Conservation (phyloP, 2,888 invertebrate genomes). For the Cheilosia soror region DNA sequence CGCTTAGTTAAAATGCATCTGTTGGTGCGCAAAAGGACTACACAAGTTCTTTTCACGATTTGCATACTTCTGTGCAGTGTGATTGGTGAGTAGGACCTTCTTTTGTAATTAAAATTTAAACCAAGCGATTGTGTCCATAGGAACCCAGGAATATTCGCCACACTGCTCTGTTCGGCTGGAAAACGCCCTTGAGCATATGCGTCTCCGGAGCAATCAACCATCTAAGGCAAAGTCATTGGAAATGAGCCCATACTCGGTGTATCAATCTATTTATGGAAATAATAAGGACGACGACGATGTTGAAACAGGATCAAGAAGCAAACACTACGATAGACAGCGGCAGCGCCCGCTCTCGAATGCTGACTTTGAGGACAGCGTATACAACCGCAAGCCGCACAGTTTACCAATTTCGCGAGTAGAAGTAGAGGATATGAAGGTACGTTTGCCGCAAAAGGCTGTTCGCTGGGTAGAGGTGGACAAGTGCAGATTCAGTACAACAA, state of each 20-base stretch:
- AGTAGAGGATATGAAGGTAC: constrained; percentile 84
- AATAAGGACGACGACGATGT: constrained; percentile 77
- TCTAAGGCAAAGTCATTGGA: constrained; percentile 78
- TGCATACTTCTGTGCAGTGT: constrained; percentile 31
- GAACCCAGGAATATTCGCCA: constrained; percentile 78
- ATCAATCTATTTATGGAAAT: constrained; percentile 81
- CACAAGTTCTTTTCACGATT: constrained; percentile 4
- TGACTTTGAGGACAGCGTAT: constrained; percentile 22
- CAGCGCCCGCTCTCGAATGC: constrained; percentile 22
- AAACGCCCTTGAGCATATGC: constrained; percentile 87
- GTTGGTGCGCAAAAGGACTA: constrained; percentile 42
- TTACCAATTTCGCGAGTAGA: constrained; percentile 79
- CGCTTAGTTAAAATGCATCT: constrained; percentile 47
- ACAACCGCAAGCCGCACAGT: constrained; percentile 55
- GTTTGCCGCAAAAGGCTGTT: constrained; percentile 87
- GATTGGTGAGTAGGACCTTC: constrained; percentile 39
- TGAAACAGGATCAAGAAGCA: constrained; percentile 66
- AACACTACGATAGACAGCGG: constrained; percentile 29
- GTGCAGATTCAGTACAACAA: constrained; percentile 90
- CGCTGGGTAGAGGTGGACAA: constrained; percentile 90
- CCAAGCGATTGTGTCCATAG: constrained; percentile 12
- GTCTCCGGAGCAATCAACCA: constrained; percentile 80
- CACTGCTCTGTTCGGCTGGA: constrained; percentile 88
- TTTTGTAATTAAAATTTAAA: constrained; percentile 1
- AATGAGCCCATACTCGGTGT: constrained; percentile 81